These are phyloP conservation scores for Otolemur crassicaudatus DNA, from an alignment of 2,797 vertebrate species.

Conservation along the genomic window DNA sequence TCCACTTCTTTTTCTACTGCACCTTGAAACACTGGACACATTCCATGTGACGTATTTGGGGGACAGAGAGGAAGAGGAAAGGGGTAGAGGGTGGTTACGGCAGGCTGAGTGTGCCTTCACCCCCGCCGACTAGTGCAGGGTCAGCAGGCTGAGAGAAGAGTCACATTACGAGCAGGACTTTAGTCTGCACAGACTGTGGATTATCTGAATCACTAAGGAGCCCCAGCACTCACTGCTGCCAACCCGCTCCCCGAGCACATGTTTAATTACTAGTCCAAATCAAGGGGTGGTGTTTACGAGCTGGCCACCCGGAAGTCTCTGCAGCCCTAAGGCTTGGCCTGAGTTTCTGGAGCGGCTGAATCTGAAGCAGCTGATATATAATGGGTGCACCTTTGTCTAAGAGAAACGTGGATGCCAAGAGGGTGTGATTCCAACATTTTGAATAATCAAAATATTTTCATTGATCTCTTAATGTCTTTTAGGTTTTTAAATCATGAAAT, in stretches of 20 bases:
- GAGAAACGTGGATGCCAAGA: background rate
- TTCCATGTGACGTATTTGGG: background rate
- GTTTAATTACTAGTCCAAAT: background rate
- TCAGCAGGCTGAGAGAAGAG: background rate
- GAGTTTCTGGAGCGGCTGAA: background rate
- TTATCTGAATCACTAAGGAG: background rate
- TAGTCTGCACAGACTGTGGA: background rate
- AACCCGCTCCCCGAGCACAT: background rate
- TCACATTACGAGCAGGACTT: background rate
- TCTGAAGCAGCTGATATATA: background rate
- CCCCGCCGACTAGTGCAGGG: background rate
- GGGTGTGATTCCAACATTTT: background rate
- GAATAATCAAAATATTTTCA: background rate
- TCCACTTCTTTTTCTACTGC: background rate
- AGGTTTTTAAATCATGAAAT: background rate
- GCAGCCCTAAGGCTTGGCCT: background rate
- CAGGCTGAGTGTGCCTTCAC: accelerated
- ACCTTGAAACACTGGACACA: background rate
- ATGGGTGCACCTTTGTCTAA: background rate
- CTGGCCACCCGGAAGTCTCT: background rate
- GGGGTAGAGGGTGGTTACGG: accelerated
- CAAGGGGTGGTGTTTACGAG: background rate
- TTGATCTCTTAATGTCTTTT: background rate
- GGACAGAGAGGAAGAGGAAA: background rate
- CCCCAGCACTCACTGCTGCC: background rate